Evolutionary conservation across 1,140 invertebrate genomes (phyloP).

Genomic region (Prorops nasuta): DNA sequence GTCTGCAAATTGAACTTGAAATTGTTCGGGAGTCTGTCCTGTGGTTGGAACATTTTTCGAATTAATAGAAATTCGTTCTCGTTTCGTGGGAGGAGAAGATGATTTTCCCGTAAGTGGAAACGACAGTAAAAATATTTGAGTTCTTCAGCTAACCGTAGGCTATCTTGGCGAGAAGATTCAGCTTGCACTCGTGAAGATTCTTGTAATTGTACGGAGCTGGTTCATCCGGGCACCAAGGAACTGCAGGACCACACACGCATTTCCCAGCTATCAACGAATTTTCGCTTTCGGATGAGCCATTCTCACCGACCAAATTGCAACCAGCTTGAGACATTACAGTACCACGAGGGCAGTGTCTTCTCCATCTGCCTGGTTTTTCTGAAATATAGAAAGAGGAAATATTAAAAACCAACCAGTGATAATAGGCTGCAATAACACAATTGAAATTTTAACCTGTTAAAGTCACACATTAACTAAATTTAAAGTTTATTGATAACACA

Average conservation of each 20-base stretch:
- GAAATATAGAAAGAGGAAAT: slow-evolving; percentile 15
- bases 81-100: not conserved
- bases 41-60: not conserved
- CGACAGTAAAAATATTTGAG: not conserved
- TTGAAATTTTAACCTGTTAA: no score
- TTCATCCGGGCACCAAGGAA: slow-evolving; percentile 51
- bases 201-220: slow-evolving; percentile 45
- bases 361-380: slow-evolving; percentile 52
- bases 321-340: slow-evolving; percentile 43
- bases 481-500: no score
- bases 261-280: slow-evolving; percentile 33
- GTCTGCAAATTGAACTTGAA: no score
- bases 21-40: no score
- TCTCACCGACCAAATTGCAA: slow-evolving; percentile 44
- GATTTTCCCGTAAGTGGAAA: not conserved
- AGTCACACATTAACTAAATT: no score
- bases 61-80: not conserved
- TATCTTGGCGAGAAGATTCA: slow-evolving; percentile 51
- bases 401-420: not conserved
- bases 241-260: slow-evolving; percentile 48
- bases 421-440: no score
- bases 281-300: slow-evolving; percentile 14
- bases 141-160: slow-evolving; percentile 39
- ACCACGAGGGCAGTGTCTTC: slow-evolving; percentile 44
- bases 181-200: slow-evolving; percentile 48